Base-by-base conservation (phyloP, 2,888 invertebrate genomes). In the Choristoneura rosaceana region DNA sequence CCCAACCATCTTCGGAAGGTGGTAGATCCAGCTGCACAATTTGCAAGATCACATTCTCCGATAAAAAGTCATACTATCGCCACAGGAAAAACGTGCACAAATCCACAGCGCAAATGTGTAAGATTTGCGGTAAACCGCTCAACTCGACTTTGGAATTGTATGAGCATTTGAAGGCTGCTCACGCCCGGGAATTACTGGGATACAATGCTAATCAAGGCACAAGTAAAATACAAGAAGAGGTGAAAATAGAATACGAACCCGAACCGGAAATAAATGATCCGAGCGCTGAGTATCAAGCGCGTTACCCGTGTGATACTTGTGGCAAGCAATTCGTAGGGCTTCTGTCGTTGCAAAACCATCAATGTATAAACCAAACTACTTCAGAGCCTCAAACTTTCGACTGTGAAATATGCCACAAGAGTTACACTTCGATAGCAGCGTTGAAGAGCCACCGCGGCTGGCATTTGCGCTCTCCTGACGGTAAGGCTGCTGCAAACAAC, bases 361-460 rank as follows among this genome's bases (percentile, higher is more conserved):
- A 95, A 76, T 93, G 94, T 73, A 90, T 95, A 59, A 94, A 93
- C 71, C 90, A 89, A 76, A 66, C 84, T 4, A 76, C 83, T 5
- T 78, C 85, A 7, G 89, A 90, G 69, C 90, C 91, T 10, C 91
- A 91, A 79, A 93, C 93, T 0, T 95, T 95, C 74, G 95, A 95
- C 73, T 96, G 96, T 78, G 95, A 95, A 74, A 95, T 96, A 38
- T 96, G 96, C 77, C 95, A 95, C 74, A 95, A 96, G 79, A 93
- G 94, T 41, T 96, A 96, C 81, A 94, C 95, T 4, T 96, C 96
- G 33, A 95, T 95, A 76, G 95, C 95, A 1, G 96, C 96, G 0
- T 82, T 96, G 66, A 95, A 95, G 76, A 96, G 96, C 76, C 96
- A 96, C 84, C 92, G 96, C 63, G 96, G 96, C 10, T 96, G 96